Evolutionary conservation across 2,888 invertebrate species (phyloP), one percentile per base, ranked within the genome.

Genomic region (Torymus texanus): DNA sequence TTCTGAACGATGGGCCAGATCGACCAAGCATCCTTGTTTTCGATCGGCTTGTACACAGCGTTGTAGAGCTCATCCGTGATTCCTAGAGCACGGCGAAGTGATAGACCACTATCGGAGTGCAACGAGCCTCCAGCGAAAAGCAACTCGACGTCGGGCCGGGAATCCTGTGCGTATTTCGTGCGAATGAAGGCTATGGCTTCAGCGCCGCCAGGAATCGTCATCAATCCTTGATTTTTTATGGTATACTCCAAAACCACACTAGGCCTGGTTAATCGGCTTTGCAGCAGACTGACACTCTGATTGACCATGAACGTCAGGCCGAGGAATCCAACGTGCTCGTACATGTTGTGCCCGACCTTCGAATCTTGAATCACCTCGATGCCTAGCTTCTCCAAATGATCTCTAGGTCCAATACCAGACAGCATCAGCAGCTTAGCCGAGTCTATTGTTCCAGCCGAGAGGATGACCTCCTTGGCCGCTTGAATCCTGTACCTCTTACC

Each of bases 361-460:
- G 94, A 90, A 86, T 95, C 92, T 83, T 92, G 89, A 61, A 95
- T 88, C 0, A 94, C 92, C 0, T 92, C 91, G 81, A 95, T 94
- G 18, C 91, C 91, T 1, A 93, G 86, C 2, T 92, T 89, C 80
- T 92, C 85, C 71, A 94, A 87, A 82, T 94, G 93, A 3, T 92
- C 88, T 84, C 89, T 91, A 0, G 95, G 94, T 0, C 95, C 95
- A 13, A 95, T 89, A 0, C 94, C 94, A 0, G 93, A 93, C 1
- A 94, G 88, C 93, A 94, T 93, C 18, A 94, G 85, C 13, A 97
- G 87, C 88, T 97, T 96, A 0, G 97, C 95, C 0, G 95, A 94
- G 89, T 95, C 95, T 82, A 97, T 94, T 0, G 96, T 93, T 0
- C 97, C 95, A 1, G 94, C 95, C 11, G 94, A 94, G 10, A 93